Percentiles rank a stretch among this genome's conserved stretches.
These are phyloP conservation scores for Cyaniris semiargus DNA, from an alignment of 2,888 invertebrate genomes.

Conservation along the genomic window DNA sequence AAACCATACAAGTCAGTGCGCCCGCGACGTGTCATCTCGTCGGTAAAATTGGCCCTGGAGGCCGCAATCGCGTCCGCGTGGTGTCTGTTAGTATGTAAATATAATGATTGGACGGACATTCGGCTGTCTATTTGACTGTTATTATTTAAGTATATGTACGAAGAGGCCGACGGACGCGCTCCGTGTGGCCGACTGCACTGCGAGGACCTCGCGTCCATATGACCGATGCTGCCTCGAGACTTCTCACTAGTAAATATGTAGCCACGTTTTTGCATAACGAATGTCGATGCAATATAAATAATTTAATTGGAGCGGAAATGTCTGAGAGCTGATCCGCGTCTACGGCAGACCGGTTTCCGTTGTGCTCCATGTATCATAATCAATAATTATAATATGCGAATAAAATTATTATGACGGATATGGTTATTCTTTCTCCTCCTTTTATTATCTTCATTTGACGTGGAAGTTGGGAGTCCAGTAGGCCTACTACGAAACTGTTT, in stretches of 20 bases:
- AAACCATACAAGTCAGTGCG: constrained; percentile 55
- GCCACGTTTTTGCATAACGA: constrained; percentile 69
- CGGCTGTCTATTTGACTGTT: constrained; percentile 74
- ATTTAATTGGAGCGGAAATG: constrained; percentile 69
- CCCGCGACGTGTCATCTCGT: constrained; percentile 45
- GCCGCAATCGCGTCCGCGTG: constrained; percentile 51
- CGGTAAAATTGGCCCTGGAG: constrained; percentile 40
- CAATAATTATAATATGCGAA: constrained; percentile 80
- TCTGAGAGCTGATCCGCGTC: constrained; percentile 54
- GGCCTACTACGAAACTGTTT: too few relatives aligned
- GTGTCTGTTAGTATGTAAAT: constrained; percentile 71
- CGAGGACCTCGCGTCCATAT: constrained; percentile 59
- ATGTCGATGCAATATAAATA: constrained; percentile 74
- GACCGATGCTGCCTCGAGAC: constrained; percentile 72
- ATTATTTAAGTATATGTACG: constrained; percentile 69
- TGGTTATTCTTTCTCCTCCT: constrained; percentile 41
- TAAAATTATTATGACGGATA: constrained; percentile 77
- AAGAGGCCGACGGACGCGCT: constrained; percentile 63
- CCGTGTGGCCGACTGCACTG: constrained; percentile 52
- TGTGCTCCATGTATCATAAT: constrained; percentile 78
- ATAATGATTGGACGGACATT: constrained; percentile 65
- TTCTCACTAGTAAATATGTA: constrained; percentile 79
- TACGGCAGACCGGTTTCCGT: constrained; percentile 55
- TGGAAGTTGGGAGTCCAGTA: background rate
- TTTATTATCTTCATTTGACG: background rate